phyloP scores from a whole-genome alignment of 2,888 invertebrate species.

The Saturnia pavonia region DNA sequence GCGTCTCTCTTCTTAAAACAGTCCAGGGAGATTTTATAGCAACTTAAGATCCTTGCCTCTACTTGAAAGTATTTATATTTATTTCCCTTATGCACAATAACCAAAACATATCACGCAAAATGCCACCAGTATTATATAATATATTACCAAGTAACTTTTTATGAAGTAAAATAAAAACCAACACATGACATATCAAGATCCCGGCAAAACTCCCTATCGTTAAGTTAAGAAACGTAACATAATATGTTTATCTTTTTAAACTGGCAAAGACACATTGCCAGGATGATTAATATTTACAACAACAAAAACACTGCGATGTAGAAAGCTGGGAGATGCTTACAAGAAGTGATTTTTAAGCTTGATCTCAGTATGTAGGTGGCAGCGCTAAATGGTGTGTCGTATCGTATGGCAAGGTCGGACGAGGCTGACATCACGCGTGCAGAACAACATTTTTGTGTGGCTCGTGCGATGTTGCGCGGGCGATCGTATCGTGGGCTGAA shows the following conservation, averaged over 20 bases:
- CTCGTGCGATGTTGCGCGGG: slow-evolving; percentile 35
- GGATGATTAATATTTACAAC: background rate
- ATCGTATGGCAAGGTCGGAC: slow-evolving; percentile 37
- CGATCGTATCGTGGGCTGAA: slow-evolving; percentile 36
- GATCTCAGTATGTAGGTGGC: slow-evolving; percentile 29
- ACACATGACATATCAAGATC: too few relatives aligned
- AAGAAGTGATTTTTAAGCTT: slow-evolving; percentile 11
- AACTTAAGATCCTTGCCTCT: too few relatives aligned
- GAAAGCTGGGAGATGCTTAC: slow-evolving; percentile 6
- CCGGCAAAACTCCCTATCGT: background rate
- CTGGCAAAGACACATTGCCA: background rate
- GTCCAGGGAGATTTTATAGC: too few relatives aligned
- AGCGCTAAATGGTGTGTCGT: slow-evolving; percentile 29
- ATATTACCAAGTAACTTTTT: too few relatives aligned
- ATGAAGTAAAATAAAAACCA: too few relatives aligned
- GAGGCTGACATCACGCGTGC: slow-evolving; percentile 43
- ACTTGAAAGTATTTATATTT: too few relatives aligned
- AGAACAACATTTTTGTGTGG: slow-evolving; percentile 42
- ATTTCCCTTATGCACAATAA: too few relatives aligned
- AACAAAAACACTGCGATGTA: background rate
- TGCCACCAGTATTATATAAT: too few relatives aligned
- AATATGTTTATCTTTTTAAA: background rate
- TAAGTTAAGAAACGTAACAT: background rate
- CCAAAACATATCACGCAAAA: background rate
- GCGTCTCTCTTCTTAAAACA: too few relatives aligned